Conservation (phyloP, 1,140 invertebrate genomes). For the Trichogramma pretiosum region DNA sequence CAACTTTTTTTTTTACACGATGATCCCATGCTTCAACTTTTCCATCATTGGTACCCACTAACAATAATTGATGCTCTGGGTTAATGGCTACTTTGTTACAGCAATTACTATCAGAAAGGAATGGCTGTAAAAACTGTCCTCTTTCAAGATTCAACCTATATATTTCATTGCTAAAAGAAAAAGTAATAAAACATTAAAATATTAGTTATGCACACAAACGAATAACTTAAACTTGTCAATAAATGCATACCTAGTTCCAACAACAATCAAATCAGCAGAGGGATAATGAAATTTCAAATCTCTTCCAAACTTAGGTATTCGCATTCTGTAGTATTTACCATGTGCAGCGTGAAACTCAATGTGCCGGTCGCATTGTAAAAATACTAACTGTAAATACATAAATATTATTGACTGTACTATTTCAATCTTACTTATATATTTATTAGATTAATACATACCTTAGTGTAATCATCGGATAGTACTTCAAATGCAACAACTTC, state of each 20-base stretch:
- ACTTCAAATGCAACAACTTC: constrained; percentile 85
- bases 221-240: no score
- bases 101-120: constrained; percentile 62
- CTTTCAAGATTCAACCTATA: constrained; percentile 93
- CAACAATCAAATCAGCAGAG: constrained; percentile 86
- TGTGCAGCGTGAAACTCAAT: constrained; percentile 91
- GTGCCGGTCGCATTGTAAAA: constrained; percentile 77
- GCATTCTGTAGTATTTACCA: constrained; percentile 81
- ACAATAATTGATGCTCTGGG: constrained; percentile 76
- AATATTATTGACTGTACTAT: background rate
- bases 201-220: constrained; percentile 12
- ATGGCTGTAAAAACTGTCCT: constrained; percentile 85
- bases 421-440: no score
- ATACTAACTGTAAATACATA: constrained; percentile 55
- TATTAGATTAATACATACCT: constrained; percentile 49
- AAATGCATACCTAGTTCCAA: constrained; percentile 66
- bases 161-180: constrained; percentile 70
- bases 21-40: constrained; percentile 96
- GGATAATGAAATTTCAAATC: constrained; percentile 88
- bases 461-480: constrained; percentile 82
- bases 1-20: constrained; percentile 63
- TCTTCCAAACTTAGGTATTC: constrained; percentile 91
- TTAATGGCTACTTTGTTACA: constrained; percentile 86
- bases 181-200: constrained; percentile 24
- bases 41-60: constrained; percentile 85